phyloP scores from a whole-genome alignment of 2,888 invertebrate genomes.

The Macaria liturata region DNA sequence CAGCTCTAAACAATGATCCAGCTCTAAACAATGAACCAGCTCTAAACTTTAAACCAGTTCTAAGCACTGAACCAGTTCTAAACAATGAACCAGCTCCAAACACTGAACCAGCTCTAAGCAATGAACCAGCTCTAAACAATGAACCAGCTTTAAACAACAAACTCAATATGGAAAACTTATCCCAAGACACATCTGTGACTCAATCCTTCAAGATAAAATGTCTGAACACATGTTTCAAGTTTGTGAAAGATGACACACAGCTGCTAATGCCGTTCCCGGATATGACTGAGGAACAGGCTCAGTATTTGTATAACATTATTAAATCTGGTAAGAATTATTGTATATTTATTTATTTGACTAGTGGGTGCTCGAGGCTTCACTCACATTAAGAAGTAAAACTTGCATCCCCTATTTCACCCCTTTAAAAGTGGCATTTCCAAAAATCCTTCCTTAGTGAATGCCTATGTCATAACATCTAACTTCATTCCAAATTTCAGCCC shows the following conservation, averaged over 20 bases:
- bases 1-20: too few relatives aligned
- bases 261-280: slow-evolving; percentile 41
- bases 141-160: too few relatives aligned
- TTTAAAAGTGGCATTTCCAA: not conserved
- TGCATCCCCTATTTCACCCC: too few relatives aligned
- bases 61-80: too few relatives aligned
- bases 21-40: too few relatives aligned
- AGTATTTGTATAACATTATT: slow-evolving; percentile 41
- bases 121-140: too few relatives aligned
- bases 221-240: slow-evolving; percentile 27
- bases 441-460: not conserved
- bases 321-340: slow-evolving; percentile 14
- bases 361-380: not conserved
- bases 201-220: not conserved
- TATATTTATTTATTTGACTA: not conserved
- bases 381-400: not conserved
- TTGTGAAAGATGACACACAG: slow-evolving; percentile 45
- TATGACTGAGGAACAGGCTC: slow-evolving; percentile 40
- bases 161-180: too few relatives aligned
- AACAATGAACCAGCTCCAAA: too few relatives aligned
- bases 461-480: not conserved
- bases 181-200: not conserved
- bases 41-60: too few relatives aligned
- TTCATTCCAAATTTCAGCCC: too few relatives aligned
- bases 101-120: too few relatives aligned